Percentiles rank a stretch among this genome's conserved stretches.
Conservation (phyloP, 2,797 vertebrate genomes). For the Myoxocephalus aenaeus region DNA sequence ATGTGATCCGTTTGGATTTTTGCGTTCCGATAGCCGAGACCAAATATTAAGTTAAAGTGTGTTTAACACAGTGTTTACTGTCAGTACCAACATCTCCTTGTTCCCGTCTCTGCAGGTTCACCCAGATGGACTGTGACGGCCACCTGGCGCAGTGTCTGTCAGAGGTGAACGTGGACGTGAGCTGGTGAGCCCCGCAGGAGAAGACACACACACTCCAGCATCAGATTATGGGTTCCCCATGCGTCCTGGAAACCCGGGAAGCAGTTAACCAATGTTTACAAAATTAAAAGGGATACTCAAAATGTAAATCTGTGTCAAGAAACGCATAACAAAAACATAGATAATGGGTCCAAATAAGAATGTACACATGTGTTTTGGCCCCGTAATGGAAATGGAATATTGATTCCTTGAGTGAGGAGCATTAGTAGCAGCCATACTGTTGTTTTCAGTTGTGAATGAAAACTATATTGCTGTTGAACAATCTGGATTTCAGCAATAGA, state of each 20-base stretch:
- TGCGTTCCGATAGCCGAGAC: background rate
- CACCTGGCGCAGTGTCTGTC: constrained; percentile 94
- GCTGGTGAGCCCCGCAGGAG: constrained; percentile 83
- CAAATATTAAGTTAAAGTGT: background rate
- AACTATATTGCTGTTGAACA: too few species aligned
- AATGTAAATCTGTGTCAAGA: too few species aligned
- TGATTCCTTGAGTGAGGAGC: too few species aligned
- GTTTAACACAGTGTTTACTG: background rate
- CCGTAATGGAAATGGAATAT: too few species aligned
- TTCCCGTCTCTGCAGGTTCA: constrained; percentile 80
- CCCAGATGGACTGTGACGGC: constrained; percentile 88
- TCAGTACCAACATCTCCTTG: constrained; percentile 10
- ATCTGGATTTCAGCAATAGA: too few species aligned
- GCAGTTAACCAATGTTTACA: background rate
- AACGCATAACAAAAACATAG: too few species aligned
- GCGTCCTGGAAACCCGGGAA: background rate
- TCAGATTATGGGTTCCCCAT: background rate
- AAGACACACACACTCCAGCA: background rate
- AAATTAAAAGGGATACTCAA: background rate
- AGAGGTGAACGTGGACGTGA: constrained; percentile 87
- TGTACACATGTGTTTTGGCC: too few species aligned
- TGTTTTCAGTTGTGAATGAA: too few species aligned
- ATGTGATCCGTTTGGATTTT: background rate
- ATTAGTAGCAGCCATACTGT: too few species aligned
- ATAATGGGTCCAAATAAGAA: too few species aligned